A percentile compares a stretch with the other conserved stretches of the same genome.
Conservation (phyloP, 2,888 invertebrate genomes). For the Pinctada fucata region DNA sequence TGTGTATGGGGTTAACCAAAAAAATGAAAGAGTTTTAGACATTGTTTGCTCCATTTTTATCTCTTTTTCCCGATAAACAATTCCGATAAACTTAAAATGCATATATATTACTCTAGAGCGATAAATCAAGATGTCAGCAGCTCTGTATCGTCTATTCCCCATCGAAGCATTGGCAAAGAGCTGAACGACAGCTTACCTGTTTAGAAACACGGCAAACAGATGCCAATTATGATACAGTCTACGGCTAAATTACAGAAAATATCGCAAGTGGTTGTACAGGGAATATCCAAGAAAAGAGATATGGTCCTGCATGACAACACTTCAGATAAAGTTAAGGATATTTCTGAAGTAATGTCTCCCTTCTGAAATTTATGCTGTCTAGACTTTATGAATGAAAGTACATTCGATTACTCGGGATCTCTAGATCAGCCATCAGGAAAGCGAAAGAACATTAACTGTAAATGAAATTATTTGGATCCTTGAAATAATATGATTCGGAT, state of each 20-base stretch:
- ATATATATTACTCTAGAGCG: background rate
- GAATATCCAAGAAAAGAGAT: no score
- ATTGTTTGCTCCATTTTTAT: background rate
- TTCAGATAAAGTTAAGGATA: no score
- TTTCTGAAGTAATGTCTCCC: no score
- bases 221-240: background rate
- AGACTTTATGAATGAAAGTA: no score
- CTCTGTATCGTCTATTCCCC: background rate
- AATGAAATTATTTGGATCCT: no score
- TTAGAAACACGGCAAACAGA: background rate
- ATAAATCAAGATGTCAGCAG: background rate
- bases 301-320: no score
- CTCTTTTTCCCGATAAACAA: background rate
- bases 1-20: background rate
- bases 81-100: background rate
- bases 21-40: background rate
- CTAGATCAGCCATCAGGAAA: no score
- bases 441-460: no score
- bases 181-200: background rate
- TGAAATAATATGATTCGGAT: no score
- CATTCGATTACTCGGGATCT: no score
- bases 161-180: background rate
- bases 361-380: no score
- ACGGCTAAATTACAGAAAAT: background rate
- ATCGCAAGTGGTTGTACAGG: no score